phyloP scores from a whole-genome alignment of 2,113 vertebrate species.

The Ciconia maguari region DNA sequence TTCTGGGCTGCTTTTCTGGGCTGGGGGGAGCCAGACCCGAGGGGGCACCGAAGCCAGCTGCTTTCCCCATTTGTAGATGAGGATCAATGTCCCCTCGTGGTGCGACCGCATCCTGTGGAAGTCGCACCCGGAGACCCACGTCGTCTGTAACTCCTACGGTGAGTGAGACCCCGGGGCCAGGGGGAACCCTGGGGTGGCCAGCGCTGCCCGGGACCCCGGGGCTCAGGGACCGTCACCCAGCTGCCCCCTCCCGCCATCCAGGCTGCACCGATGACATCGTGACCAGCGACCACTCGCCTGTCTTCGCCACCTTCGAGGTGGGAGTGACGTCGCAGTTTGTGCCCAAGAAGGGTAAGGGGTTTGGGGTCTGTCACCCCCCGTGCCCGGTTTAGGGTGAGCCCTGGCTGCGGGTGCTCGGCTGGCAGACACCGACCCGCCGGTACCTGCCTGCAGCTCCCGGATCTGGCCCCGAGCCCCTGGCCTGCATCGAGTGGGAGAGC shows the following conservation, averaged over 20 bases:
- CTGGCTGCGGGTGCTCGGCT: fast-evolving
- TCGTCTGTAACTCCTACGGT: conserved; percentile 86
- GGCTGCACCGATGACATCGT: conserved; percentile 88
- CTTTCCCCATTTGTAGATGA: conserved; percentile 57
- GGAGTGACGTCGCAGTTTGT: conserved; percentile 77
- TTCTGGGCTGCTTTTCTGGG: neutral
- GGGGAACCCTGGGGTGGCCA: neutral
- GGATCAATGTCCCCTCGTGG: conserved; percentile 87
- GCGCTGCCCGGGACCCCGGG: neutral
- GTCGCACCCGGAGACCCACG: conserved; percentile 83
- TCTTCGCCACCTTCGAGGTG: conserved; percentile 88
- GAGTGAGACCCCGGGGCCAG: neutral
- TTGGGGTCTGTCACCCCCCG: neutral
- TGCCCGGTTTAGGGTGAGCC: fast-evolving
- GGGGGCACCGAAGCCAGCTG: neutral
- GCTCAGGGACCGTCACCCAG: neutral
- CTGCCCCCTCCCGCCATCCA: conserved; percentile 24
- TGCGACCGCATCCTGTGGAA: conserved; percentile 89
- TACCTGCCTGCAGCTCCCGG: conserved; percentile 54
- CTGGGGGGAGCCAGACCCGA: fast-evolving
- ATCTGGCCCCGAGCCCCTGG: conserved; percentile 57
- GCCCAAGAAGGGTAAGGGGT: conserved; percentile 78
- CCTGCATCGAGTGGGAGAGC: conserved; percentile 82
- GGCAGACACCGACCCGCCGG: fast-evolving
- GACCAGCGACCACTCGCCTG: conserved; percentile 87